These are phyloP conservation scores for Smittia aterrima DNA, from an alignment of 2,888 invertebrate genomes.

Conservation along the genomic window DNA sequence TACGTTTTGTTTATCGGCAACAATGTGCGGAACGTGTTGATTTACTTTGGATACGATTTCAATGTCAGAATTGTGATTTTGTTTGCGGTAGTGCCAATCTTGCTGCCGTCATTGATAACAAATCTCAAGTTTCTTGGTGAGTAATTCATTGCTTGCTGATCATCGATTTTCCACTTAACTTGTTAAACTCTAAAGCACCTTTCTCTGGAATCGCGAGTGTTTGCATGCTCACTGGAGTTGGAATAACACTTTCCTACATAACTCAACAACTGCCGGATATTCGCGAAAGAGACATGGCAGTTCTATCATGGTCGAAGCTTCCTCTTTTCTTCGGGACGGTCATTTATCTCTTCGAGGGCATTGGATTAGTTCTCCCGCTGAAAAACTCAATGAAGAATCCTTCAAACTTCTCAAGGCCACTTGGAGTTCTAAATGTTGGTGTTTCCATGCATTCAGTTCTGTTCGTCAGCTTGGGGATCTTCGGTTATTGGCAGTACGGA, in stretches of 20 bases:
- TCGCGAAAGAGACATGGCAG: conserved; percentile 52
- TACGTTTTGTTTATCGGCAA: conserved; percentile 93
- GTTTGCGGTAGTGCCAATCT: conserved; percentile 68
- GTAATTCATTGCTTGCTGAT: conserved; percentile 62
- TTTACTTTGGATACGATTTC: conserved; percentile 61
- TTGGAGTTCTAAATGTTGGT: conserved; percentile 86
- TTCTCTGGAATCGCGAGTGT: conserved; percentile 76
- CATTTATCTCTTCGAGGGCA: conserved; percentile 95
- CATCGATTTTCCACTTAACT: not conserved
- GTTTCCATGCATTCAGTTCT: conserved; percentile 77
- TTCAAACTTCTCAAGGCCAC: conserved; percentile 69
- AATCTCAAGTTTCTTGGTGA: conserved; percentile 72
- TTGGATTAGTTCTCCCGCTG: conserved; percentile 66
- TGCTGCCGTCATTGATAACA: conserved; percentile 71
- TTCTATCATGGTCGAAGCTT: conserved; percentile 55
- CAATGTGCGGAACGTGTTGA: conserved; percentile 74
- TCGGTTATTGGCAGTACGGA: conserved; percentile 87
- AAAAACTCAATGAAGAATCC: conserved; percentile 85
- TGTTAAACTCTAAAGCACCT: conserved; percentile 58
- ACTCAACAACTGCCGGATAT: conserved; percentile 68
- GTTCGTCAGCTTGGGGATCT: conserved; percentile 79
- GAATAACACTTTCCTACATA: conserved; percentile 74
- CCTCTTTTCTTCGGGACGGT: conserved; percentile 95
- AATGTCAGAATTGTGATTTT: conserved; percentile 73
- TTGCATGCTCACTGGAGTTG: conserved; percentile 70